phyloP scores from a whole-genome alignment of 2,797 vertebrate genomes.

The Pseudopleuronectes americanus region DNA sequence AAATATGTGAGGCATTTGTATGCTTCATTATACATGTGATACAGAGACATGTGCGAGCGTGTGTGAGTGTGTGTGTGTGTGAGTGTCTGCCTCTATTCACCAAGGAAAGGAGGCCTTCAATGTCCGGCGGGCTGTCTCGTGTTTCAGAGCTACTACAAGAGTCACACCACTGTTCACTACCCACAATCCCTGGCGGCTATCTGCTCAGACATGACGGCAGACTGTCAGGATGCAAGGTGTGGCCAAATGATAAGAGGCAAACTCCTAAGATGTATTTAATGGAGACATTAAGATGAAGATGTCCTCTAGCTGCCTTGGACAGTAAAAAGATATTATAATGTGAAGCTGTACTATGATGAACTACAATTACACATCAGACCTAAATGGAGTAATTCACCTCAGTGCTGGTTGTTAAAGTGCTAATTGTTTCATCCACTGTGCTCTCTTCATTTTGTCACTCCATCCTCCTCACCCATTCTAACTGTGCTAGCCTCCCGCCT shows the following conservation, averaged over 20 bases:
- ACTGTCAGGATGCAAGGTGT: constrained; percentile 53
- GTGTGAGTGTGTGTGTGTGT: constrained; percentile 18
- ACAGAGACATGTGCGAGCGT: constrained; percentile 14
- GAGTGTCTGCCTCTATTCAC: constrained; percentile 8
- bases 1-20: constrained; percentile 26
- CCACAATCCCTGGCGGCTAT: constrained; percentile 64
- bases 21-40: constrained; percentile 31
- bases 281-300: constrained; percentile 23
- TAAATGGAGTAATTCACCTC: constrained; percentile 24
- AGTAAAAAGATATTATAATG: neutral
- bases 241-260: constrained; percentile 39
- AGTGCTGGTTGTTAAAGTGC: constrained; percentile 27
- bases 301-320: constrained; percentile 1
- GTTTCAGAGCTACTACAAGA: constrained; percentile 55
- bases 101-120: constrained; percentile 43
- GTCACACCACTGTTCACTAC: constrained; percentile 54
- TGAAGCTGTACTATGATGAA: constrained; percentile 15
- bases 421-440: constrained; percentile 69
- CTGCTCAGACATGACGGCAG: constrained; percentile 53
- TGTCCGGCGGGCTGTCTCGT: constrained; percentile 52
- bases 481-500: constrained; percentile 52
- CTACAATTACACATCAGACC: neutral
- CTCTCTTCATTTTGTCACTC: constrained; percentile 57
- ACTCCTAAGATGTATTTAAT: constrained; percentile 35
- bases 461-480: constrained; percentile 43